A percentile compares a stretch with the other conserved stretches of the same genome.
Evolutionary conservation across 2,797 vertebrate genomes (phyloP).

Genomic region (Threskiornis aethiopicus): DNA sequence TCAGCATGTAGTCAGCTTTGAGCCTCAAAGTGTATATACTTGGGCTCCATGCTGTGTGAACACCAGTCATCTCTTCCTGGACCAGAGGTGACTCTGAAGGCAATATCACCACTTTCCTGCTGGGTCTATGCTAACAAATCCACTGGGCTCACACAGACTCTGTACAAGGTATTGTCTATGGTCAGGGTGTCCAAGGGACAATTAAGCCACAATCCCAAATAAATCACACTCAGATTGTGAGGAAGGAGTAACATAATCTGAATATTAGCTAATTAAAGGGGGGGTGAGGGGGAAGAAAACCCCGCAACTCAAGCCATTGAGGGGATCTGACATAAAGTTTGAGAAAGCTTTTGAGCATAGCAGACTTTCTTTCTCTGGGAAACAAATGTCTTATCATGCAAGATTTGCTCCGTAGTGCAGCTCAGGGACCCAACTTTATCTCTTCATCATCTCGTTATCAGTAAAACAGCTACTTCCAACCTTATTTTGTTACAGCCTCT

Average conservation of each 20-base stretch:
- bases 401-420: not conserved
- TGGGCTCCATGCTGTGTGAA: not conserved
- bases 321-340: not conserved
- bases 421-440: not conserved
- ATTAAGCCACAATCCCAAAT: not conserved
- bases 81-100: not conserved
- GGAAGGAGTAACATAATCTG: not conserved
- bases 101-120: not conserved
- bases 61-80: not conserved
- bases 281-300: fast-evolving
- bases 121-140: not conserved
- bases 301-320: not conserved
- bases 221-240: not conserved
- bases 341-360: not conserved
- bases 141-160: not conserved
- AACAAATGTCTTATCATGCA: fast-evolving
- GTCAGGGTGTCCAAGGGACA: not conserved
- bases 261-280: not conserved
- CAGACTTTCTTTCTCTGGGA: not conserved
- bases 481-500: not conserved
- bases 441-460: not conserved
- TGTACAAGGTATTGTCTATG: not conserved
- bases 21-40: not conserved
- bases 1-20: not conserved
- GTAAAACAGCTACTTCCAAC: not conserved